These are phyloP conservation scores for Piprites chloris DNA, from an alignment of 2,113 vertebrate species.

Conservation along the genomic window DNA sequence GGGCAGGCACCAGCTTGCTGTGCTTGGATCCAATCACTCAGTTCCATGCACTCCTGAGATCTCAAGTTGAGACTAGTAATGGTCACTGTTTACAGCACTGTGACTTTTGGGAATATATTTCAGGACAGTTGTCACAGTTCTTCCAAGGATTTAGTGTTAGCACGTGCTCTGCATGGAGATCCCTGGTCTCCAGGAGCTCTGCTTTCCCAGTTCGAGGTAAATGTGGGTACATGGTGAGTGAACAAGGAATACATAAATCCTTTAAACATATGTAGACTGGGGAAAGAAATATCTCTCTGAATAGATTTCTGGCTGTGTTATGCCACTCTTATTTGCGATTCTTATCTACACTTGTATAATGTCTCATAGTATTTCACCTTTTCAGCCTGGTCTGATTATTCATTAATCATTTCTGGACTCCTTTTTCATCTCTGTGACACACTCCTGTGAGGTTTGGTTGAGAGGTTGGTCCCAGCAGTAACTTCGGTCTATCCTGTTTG, in stretches of 20 bases:
- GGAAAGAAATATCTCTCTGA: background rate
- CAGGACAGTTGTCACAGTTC: background rate
- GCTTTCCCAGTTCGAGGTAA: background rate
- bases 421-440: background rate
- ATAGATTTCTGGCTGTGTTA: background rate
- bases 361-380: background rate
- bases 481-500: background rate
- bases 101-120: background rate
- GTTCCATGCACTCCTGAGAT: background rate
- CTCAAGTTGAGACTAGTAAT: background rate
- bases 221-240: background rate
- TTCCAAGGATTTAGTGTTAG: background rate
- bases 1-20: background rate
- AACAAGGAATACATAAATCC: background rate
- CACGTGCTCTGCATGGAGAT: background rate
- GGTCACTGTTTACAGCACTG: background rate
- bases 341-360: background rate
- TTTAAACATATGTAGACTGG: background rate
- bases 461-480: background rate
- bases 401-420: background rate
- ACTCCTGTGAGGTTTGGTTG: background rate
- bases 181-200: background rate
- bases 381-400: background rate
- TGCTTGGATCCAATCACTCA: background rate
- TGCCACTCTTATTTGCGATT: background rate